These are phyloP conservation scores for Drosophila tropicalis DNA, from an alignment of 1,140 invertebrate genomes.

Conservation along the genomic window DNA sequence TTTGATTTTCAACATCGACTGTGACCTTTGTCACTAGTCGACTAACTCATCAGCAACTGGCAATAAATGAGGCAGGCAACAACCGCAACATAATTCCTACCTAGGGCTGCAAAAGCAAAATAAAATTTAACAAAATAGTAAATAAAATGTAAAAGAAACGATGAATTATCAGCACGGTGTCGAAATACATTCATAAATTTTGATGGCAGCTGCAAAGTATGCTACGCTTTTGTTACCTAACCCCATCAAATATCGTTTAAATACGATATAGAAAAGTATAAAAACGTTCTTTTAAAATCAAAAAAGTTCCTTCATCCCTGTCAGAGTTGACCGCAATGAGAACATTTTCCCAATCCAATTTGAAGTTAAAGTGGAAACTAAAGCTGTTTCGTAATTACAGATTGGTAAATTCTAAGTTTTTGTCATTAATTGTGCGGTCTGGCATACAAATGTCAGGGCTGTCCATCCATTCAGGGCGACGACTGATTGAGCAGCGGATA, in stretches of 20 bases:
- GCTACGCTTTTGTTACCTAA: no score
- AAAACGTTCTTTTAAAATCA: no score
- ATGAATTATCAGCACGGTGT: no score
- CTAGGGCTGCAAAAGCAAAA: conserved; percentile 44
- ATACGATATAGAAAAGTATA: no score
- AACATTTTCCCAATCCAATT: neutral
- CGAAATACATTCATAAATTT: no score
- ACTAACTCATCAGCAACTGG: conserved; percentile 16
- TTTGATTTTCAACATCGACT: conserved; percentile 59
- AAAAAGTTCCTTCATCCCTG: no score
- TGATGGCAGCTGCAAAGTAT: no score
- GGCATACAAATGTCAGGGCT: conserved; percentile 51
- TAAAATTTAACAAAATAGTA: conserved; percentile 15
- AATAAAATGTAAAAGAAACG: neutral
- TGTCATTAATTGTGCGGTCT: conserved; percentile 75
- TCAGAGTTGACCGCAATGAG: neutral
- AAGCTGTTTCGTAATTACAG: conserved; percentile 77
- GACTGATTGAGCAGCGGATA: conserved; percentile 76
- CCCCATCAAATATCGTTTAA: no score
- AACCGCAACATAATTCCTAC: conserved; percentile 77
- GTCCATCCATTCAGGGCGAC: conserved; percentile 12
- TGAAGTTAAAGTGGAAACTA: neutral
- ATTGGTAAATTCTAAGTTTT: conserved; percentile 80
- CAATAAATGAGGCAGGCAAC: conserved; percentile 70
- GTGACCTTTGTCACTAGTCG: conserved; percentile 18